Evolutionary conservation across 2,797 vertebrate genomes (phyloP).

Genomic region (Ctenopoma multispine): DNA sequence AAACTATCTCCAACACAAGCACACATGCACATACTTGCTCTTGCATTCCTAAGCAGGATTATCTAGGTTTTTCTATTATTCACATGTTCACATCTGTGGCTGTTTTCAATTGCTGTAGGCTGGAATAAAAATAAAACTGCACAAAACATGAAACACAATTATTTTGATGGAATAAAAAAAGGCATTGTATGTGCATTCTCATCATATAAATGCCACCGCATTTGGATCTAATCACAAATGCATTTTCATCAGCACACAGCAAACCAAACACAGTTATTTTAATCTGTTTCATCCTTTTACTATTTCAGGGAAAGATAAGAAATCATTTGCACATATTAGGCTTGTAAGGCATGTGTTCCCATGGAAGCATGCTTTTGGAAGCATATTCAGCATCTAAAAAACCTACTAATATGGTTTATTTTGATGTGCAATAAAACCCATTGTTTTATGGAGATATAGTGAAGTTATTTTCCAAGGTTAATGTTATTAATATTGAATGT

Average conservation of each 20-base stretch:
- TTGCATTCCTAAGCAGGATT: slow-evolving; percentile 30
- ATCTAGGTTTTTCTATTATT: slow-evolving; percentile 25
- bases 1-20: slow-evolving; percentile 10
- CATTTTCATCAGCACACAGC: slow-evolving; percentile 14
- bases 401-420: background rate
- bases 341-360: background rate
- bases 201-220: slow-evolving; percentile 1
- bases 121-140: slow-evolving; percentile 19
- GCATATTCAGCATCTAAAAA: background rate
- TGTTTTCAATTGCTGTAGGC: slow-evolving; percentile 2
- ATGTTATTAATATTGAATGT: background rate
- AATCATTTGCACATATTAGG: background rate
- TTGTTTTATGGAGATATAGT: background rate
- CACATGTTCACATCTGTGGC: slow-evolving; percentile 5
- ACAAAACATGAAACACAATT: slow-evolving; percentile 13
- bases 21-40: slow-evolving; percentile 5
- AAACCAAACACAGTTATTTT: slow-evolving; percentile 9
- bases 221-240: slow-evolving; percentile 33
- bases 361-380: background rate
- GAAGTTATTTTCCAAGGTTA: background rate
- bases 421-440: background rate
- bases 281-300: slow-evolving; percentile 3
- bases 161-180: slow-evolving; percentile 27
- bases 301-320: slow-evolving; percentile 11
- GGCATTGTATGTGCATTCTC: background rate